A percentile compares a stretch with the other conserved stretches of the same genome.
Evolutionary conservation across 2,113 vertebrate genomes (phyloP).

Genomic region (Tragelaphus buxtoni): DNA sequence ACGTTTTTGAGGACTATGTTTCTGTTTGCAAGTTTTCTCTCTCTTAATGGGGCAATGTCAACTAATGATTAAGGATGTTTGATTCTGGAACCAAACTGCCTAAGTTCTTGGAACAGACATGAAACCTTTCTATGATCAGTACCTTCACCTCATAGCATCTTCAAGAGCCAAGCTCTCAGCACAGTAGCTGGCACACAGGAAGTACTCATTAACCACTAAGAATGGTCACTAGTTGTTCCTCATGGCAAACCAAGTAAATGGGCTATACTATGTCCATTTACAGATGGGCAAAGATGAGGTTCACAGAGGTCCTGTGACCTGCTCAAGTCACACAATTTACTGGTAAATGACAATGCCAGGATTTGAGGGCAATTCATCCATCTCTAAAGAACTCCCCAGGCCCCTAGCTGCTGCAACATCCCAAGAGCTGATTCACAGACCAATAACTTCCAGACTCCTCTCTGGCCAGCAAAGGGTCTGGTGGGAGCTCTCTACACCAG

Average conservation of each 20-base stretch:
- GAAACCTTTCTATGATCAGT: background rate
- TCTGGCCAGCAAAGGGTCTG: background rate
- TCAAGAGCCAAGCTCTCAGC: background rate
- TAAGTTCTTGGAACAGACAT: background rate
- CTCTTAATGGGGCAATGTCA: background rate
- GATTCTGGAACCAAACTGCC: background rate
- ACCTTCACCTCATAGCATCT: background rate
- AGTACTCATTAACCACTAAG: accelerated
- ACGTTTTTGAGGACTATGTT: background rate
- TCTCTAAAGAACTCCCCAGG: background rate
- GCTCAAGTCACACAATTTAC: background rate
- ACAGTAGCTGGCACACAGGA: background rate
- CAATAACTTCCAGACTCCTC: background rate
- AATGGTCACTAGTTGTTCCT: background rate
- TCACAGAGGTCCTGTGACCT: background rate
- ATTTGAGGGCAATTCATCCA: background rate
- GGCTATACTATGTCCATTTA: background rate
- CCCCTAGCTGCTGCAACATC: background rate
- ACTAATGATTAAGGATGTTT: background rate
- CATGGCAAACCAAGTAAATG: background rate
- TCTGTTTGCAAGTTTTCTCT: background rate
- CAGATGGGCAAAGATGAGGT: background rate
- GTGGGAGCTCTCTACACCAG: background rate
- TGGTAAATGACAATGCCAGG: background rate
- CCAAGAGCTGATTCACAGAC: background rate